phyloP scores from a whole-genome alignment of 2,888 invertebrate species.

The Trissolcus brochymenae region DNA sequence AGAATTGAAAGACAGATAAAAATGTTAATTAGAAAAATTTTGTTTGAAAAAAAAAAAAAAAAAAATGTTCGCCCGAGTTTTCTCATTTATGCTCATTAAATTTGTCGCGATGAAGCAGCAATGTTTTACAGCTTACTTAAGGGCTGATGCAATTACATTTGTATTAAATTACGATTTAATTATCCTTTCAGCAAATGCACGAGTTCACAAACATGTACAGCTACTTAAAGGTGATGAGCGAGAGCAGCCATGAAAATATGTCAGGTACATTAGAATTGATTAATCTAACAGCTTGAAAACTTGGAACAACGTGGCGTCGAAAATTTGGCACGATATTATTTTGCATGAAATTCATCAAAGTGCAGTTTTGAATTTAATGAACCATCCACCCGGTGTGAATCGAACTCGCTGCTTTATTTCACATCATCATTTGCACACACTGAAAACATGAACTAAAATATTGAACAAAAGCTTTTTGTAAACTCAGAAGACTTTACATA shows the following conservation, averaged over 20 bases:
- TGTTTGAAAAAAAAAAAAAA: too few species aligned
- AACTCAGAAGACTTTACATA: slow-evolving; percentile 1
- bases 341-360: too few species aligned
- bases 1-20: too few species aligned
- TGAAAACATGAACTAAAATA: too few species aligned
- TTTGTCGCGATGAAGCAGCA: not conserved
- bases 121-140: slow-evolving; percentile 12
- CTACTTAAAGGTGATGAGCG: slow-evolving; percentile 88
- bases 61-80: not conserved
- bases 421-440: too few species aligned
- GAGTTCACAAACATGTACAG: slow-evolving; percentile 92
- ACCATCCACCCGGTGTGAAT: too few species aligned
- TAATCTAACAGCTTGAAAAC: too few species aligned
- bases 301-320: too few species aligned
- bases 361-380: too few species aligned
- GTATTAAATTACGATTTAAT: slow-evolving; percentile 31
- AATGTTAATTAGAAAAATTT: not conserved
- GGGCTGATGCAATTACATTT: slow-evolving; percentile 7
- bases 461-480: too few species aligned
- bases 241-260: slow-evolving; percentile 70
- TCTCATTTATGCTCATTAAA: not conserved
- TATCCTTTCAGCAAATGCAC: slow-evolving; percentile 84
- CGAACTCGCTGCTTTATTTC: too few species aligned
- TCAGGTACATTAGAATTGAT: slow-evolving; percentile 35
- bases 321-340: too few species aligned